phyloP scores from a whole-genome alignment of 1,140 invertebrate species.

The Drosophila rhopaloa region DNA sequence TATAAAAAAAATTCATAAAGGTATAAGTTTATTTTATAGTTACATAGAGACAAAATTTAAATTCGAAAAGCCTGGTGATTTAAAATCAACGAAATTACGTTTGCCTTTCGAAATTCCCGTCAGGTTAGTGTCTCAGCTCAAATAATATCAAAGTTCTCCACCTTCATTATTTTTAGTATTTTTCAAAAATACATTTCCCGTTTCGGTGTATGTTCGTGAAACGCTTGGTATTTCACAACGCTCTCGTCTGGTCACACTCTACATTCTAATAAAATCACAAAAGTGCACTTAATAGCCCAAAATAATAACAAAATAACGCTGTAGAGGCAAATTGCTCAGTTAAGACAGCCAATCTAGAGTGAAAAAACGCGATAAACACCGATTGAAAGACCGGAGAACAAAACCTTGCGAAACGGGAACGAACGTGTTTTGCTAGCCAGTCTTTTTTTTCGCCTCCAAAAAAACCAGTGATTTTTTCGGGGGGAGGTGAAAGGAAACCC shows the following conservation, averaged over 20 bases:
- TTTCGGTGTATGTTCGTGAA: too few species aligned
- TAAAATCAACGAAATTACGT: neutral
- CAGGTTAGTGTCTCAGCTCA: neutral
- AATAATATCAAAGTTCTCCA: too few species aligned
- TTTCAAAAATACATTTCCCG: too few species aligned
- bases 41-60: too few species aligned
- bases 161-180: too few species aligned
- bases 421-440: conserved; percentile 68
- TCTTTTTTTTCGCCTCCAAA: conserved; percentile 57
- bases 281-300: conserved; percentile 23
- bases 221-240: too few species aligned
- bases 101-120: neutral
- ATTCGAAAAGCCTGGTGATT: neutral
- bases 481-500: conserved; percentile 21
- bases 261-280: conserved; percentile 18
- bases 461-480: conserved; percentile 40
- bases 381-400: conserved; percentile 7
- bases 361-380: neutral
- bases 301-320: conserved; percentile 9
- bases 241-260: neutral
- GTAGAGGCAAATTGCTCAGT: neutral
- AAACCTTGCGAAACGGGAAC: conserved; percentile 50
- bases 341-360: neutral
- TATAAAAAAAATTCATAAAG: too few species aligned
- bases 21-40: too few species aligned